These are phyloP conservation scores for Drosophila teissieri DNA, from an alignment of 1,140 invertebrate species.

Conservation along the genomic window DNA sequence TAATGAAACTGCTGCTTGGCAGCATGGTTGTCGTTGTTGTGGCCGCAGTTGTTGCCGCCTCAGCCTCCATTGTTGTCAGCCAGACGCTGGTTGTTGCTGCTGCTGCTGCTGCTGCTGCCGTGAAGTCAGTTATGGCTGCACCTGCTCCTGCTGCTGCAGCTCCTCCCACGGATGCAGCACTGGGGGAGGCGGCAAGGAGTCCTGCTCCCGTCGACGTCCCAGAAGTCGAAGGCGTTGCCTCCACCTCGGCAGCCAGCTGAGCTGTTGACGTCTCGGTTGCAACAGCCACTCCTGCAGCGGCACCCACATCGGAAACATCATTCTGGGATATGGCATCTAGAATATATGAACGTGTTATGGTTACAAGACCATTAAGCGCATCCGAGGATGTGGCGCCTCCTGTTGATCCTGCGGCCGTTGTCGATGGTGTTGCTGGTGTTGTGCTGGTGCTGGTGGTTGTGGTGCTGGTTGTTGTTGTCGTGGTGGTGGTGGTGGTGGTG, in stretches of 20 bases:
- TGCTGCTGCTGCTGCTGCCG: slow-evolving; percentile 21
- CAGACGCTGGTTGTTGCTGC: slow-evolving; percentile 11
- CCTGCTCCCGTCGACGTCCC: slow-evolving; percentile 12
- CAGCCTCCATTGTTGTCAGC: slow-evolving; percentile 18
- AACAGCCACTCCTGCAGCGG: slow-evolving; percentile 16
- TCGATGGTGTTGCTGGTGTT: slow-evolving; percentile 11
- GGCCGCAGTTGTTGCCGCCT: slow-evolving; percentile 31
- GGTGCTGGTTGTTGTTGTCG: slow-evolving; percentile 1
- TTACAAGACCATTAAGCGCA: slow-evolving; percentile 50
- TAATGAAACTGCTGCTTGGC: slow-evolving; percentile 79
- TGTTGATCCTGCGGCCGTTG: slow-evolving; percentile 24
- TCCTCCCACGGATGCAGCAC: slow-evolving; percentile 15
- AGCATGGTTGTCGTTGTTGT: slow-evolving; percentile 66
- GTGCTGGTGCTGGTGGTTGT: slow-evolving; percentile 2
- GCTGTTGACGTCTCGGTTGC: slow-evolving; percentile 25
- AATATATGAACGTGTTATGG: slow-evolving; percentile 75
- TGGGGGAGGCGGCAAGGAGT: slow-evolving; percentile 25
- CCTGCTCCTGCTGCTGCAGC: slow-evolving; percentile 28
- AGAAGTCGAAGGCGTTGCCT: slow-evolving; percentile 29
- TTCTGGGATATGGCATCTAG: slow-evolving; percentile 74
- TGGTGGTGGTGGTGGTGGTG: slow-evolving; percentile 7
- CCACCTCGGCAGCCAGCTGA: slow-evolving; percentile 14
- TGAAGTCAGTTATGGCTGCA: slow-evolving; percentile 15
- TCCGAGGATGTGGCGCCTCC: slow-evolving; percentile 28
- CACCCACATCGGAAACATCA: slow-evolving; percentile 28